Evolutionary conservation across 2,888 invertebrate species (phyloP), one percentile per base, ranked within the genome.

Genomic region (Balanococcus diminutus): DNA sequence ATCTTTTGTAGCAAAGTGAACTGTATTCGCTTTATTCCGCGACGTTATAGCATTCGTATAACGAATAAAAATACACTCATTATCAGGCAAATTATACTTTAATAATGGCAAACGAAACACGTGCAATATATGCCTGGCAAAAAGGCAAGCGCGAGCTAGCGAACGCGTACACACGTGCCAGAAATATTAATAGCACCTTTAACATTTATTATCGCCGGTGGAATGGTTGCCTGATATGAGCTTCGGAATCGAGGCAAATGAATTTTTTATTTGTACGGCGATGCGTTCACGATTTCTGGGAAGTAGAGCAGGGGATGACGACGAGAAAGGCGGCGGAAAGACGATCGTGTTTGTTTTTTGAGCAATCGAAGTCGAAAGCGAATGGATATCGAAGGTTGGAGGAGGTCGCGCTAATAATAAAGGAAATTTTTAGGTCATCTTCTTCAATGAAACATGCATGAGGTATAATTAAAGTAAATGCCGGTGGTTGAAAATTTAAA

Each of bases 41-140:
- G 67, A 56, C 56, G 56, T 56, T 67, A 67, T 56, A 56, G 56
- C 56, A 56, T 56, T 67, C 67, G 67, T 67, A 67, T 67, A 67
- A 9, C 67, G 67, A 67, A 67, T 67, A 67, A 67, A 67, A 67
- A 67, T 67, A 67, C 67, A 67, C 67, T 67, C 28, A 67, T 67
- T 67, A 67, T 67, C 67, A 67, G 67, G 67, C 67, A 67, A 67
- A 67, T 67, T 67, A 67, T 67, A 67, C 67, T 67, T 67, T 67
- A 67, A 67, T 67, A 67, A 67, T 67, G 67, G 67, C 67, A 28
- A 67, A 67, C 67, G 67, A 67, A 67, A 67, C 67, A 67, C 67
- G 67, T 67, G 67, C 67, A 28, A 67, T 67, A 67, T 67, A 67
- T 67, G 67, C 67, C 67, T 67, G 67, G 67, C 67, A 14, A 25